Evolutionary conservation across 1,140 invertebrate species (phyloP).

Genomic region (Drosophila mayri): DNA sequence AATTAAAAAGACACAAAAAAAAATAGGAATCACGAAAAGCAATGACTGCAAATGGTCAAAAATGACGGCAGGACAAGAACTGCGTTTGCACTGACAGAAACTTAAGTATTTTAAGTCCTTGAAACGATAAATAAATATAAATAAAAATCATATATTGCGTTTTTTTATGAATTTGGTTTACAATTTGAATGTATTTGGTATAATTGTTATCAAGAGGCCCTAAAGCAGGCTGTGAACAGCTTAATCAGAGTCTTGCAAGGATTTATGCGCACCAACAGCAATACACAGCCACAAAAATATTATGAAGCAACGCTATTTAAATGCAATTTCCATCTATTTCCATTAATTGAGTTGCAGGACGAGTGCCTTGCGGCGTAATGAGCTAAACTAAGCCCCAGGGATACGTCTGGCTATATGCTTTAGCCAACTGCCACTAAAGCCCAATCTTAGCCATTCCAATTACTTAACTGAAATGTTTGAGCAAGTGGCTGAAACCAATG

Average conservation of each 20-base stretch:
- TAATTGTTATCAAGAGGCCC: neutral
- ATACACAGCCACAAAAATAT: slow-evolving; percentile 1
- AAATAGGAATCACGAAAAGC: slow-evolving; percentile 8
- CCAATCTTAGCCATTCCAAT: slow-evolving; percentile 65
- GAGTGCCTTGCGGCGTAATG: slow-evolving; percentile 31
- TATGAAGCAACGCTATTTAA: slow-evolving; percentile 58
- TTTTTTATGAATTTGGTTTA: neutral
- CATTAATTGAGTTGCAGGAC: slow-evolving; percentile 71
- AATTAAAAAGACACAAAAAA: slow-evolving; percentile 36
- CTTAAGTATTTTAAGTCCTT: neutral
- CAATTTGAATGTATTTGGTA: neutral
- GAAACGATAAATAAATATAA: neutral
- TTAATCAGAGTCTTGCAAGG: neutral
- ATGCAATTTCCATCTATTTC: slow-evolving; percentile 70
- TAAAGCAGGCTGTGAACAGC: neutral
- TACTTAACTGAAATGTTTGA: slow-evolving; percentile 71
- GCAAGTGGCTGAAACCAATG: slow-evolving; percentile 55
- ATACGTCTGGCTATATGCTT: slow-evolving; percentile 12
- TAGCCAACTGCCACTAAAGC: slow-evolving; percentile 26
- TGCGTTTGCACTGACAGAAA: neutral
- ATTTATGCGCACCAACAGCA: slow-evolving; percentile 17
- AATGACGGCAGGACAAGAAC: slow-evolving; percentile 3
- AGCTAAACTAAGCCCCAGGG: slow-evolving; percentile 12
- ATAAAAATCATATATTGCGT: neutral
- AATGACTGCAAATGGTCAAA: slow-evolving; percentile 45